Evolutionary conservation across 2,888 invertebrate species (phyloP).

Genomic region (Pheosia tremula): DNA sequence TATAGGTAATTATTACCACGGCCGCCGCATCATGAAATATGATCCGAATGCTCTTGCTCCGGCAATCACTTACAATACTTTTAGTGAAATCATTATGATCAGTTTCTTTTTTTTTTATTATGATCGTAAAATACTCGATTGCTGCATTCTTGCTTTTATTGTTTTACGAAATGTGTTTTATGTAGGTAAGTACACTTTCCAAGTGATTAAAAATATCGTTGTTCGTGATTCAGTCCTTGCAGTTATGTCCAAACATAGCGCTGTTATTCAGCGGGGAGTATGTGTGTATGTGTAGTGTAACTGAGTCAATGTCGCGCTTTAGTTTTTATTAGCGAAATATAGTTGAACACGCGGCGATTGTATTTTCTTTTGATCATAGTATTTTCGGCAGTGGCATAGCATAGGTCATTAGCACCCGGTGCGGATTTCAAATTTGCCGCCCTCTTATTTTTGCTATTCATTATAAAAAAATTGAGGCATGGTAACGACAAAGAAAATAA

Average conservation of each 20-base stretch:
- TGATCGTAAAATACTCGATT: background rate
- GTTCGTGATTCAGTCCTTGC: slow-evolving; percentile 16
- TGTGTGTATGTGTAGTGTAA: slow-evolving; percentile 14
- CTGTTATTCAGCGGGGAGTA: slow-evolving; percentile 8
- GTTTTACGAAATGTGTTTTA: slow-evolving; percentile 7
- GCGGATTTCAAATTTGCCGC: too few relatives aligned
- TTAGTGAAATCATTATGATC: background rate
- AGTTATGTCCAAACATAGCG: slow-evolving; percentile 11
- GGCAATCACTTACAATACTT: slow-evolving; percentile 2
- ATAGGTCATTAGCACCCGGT: too few relatives aligned
- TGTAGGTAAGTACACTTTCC: background rate
- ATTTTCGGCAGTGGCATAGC: too few relatives aligned
- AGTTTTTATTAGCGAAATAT: slow-evolving; percentile 24
- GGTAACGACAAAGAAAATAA: too few relatives aligned
- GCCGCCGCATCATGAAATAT: slow-evolving; percentile 9
- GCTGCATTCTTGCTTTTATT: slow-evolving; percentile 1
- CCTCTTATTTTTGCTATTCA: too few relatives aligned
- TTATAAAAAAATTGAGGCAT: too few relatives aligned
- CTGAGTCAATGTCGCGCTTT: slow-evolving; percentile 16
- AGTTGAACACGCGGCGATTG: slow-evolving; percentile 15
- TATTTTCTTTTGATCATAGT: slow-evolving; percentile 22
- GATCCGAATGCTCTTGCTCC: slow-evolving; percentile 4
- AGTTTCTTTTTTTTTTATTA: background rate
- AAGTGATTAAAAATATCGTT: slow-evolving; percentile 13
- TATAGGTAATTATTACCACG: slow-evolving; percentile 20